These are phyloP conservation scores for Pomatostomus ruficeps DNA, from an alignment of 2,113 vertebrate species.

Conservation along the genomic window DNA sequence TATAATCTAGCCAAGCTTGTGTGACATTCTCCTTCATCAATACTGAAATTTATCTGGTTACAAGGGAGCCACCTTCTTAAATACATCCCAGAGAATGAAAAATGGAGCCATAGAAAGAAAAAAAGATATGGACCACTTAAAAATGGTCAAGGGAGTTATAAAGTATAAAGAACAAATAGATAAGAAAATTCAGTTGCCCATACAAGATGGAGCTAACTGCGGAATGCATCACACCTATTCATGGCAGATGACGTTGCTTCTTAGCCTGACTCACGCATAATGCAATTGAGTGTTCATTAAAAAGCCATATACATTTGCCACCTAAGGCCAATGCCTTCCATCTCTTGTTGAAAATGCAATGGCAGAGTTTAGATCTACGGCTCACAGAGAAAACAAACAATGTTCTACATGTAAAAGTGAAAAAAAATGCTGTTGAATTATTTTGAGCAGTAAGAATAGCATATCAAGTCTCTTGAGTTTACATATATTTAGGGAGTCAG, in stretches of 20 bases:
- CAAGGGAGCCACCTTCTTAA: background rate
- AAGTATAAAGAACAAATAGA: background rate
- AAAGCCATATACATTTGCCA: background rate
- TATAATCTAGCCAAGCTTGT: background rate
- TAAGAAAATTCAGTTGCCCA: conserved; percentile 9
- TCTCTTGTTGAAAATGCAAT: background rate
- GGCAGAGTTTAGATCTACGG: background rate
- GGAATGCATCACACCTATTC: background rate
- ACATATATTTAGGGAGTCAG: background rate
- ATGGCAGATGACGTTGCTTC: background rate
- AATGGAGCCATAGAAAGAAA: background rate
- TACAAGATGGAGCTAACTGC: background rate
- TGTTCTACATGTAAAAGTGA: background rate
- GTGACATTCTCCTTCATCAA: background rate
- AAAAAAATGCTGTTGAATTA: background rate
- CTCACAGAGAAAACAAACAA: background rate
- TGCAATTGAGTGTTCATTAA: background rate
- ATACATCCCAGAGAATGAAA: background rate
- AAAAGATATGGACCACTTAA: background rate
- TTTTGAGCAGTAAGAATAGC: background rate
- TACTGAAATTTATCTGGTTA: background rate
- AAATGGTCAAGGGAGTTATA: background rate
- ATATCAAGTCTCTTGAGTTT: background rate
- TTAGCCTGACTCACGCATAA: background rate
- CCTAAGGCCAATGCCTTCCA: background rate